phyloP scores from a whole-genome alignment of 2,888 invertebrate genomes.

The Ichneumon xanthorius region DNA sequence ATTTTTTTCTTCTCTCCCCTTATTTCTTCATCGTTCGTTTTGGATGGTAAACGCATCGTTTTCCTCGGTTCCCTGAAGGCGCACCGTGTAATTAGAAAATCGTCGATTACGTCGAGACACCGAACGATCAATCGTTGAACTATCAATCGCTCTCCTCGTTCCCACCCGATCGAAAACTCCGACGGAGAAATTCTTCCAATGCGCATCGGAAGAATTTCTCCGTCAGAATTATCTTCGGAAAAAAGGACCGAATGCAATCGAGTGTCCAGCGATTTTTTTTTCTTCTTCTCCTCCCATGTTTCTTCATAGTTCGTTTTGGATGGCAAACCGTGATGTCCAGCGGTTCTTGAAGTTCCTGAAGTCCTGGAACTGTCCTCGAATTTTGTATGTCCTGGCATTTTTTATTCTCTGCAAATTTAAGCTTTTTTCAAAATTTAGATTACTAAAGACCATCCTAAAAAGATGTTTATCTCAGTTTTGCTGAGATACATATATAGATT shows the following conservation, averaged over 20 bases:
- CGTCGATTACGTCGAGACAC: slow-evolving; percentile 64
- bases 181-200: background rate
- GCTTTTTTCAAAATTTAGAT: no score
- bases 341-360: no score
- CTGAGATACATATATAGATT: no score
- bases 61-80: slow-evolving; percentile 26
- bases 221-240: background rate
- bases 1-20: slow-evolving; percentile 39
- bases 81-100: slow-evolving; percentile 65
- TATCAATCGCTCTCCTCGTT: slow-evolving; percentile 54
- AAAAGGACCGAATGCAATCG: slow-evolving; percentile 76
- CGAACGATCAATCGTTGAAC: slow-evolving; percentile 58
- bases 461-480: no score
- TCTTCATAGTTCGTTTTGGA: slow-evolving; percentile 43
- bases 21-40: slow-evolving; percentile 51
- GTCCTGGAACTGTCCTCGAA: no score
- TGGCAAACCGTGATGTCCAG: background rate
- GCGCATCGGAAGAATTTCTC: background rate
- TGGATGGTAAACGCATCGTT: slow-evolving; percentile 18
- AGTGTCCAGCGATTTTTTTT: slow-evolving; percentile 60
- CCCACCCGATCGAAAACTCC: background rate
- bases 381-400: no score
- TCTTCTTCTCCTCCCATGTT: slow-evolving; percentile 20
- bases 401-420: no score
- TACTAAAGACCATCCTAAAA: no score